These are phyloP conservation scores for Drosophila testacea DNA, from an alignment of 2,888 invertebrate genomes.

Conservation along the genomic window DNA sequence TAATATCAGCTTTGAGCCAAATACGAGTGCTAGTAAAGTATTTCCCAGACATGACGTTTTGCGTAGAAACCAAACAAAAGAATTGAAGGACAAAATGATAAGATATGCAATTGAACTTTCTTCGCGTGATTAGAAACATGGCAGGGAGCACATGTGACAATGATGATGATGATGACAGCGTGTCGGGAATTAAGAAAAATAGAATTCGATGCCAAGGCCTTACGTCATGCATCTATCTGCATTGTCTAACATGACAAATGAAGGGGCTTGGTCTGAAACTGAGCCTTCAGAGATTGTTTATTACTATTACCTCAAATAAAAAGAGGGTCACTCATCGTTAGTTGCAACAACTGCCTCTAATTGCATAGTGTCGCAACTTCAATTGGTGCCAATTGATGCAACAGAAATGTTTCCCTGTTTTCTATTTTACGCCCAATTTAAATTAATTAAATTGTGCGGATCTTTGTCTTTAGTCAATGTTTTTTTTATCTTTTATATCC, in stretches of 20 bases:
- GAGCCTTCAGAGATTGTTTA: constrained; percentile 52
- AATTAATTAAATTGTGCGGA: constrained; percentile 17
- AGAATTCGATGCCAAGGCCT: constrained; percentile 27
- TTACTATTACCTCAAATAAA: constrained; percentile 47
- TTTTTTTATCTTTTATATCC: neutral
- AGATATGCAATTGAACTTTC: constrained; percentile 74
- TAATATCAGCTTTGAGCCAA: neutral
- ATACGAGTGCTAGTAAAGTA: neutral
- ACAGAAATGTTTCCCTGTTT: constrained; percentile 2
- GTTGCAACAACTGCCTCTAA: constrained; percentile 37
- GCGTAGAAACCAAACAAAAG: neutral
- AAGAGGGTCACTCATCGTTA: constrained; percentile 16
- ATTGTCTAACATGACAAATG: constrained; percentile 7
- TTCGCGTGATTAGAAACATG: constrained; percentile 59
- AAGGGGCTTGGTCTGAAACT: constrained; percentile 9
- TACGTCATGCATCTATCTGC: constrained; percentile 32
- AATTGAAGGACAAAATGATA: constrained; percentile 75
- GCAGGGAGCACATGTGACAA: constrained; percentile 60
- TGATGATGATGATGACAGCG: constrained; percentile 11
- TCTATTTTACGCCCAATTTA: neutral
- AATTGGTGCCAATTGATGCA: constrained; percentile 63
- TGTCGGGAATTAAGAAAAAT: constrained; percentile 35
- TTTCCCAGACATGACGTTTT: neutral
- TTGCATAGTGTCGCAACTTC: constrained; percentile 55
- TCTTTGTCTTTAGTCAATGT: neutral